Conservation (phyloP, 2,113 vertebrate genomes). For the Hippocampus barbouri region DNA sequence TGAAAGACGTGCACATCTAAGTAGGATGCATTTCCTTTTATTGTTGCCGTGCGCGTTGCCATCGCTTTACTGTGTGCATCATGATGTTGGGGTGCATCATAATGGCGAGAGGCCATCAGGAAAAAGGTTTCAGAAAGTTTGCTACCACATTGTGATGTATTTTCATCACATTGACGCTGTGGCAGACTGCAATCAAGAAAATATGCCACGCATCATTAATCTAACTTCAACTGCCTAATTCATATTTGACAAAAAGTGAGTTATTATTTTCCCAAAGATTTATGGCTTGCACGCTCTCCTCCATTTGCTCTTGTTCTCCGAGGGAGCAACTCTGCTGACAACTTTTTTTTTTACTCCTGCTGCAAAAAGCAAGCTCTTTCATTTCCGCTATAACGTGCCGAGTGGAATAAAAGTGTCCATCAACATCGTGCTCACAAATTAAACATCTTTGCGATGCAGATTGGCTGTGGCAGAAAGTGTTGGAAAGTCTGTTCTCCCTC, state of each 20-base stretch:
- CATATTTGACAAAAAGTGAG: neutral
- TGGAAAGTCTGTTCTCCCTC: neutral
- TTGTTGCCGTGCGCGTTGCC: neutral
- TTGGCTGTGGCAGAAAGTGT: neutral
- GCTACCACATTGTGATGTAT: neutral
- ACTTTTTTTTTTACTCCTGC: conserved; percentile 1
- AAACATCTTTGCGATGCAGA: neutral
- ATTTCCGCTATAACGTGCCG: neutral
- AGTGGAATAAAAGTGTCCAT: conserved; percentile 3
- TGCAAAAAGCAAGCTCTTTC: conserved; percentile 5
- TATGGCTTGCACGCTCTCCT: neutral
- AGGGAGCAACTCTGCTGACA: conserved; percentile 8
- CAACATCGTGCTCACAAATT: neutral
- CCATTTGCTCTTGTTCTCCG: conserved; percentile 8
- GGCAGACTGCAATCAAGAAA: conserved; percentile 4
- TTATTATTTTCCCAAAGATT: conserved; percentile 3
- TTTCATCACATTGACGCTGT: neutral
- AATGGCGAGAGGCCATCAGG: neutral
- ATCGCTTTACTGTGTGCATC: neutral
- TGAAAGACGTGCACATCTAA: too few relatives aligned
- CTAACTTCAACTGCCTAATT: conserved; percentile 5
- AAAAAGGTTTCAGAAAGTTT: neutral
- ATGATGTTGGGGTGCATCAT: neutral
- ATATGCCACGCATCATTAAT: conserved; percentile 7
- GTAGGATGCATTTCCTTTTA: neutral